Conservation (phyloP, 1,140 invertebrate species). For the Onthophagus taurus region DNA sequence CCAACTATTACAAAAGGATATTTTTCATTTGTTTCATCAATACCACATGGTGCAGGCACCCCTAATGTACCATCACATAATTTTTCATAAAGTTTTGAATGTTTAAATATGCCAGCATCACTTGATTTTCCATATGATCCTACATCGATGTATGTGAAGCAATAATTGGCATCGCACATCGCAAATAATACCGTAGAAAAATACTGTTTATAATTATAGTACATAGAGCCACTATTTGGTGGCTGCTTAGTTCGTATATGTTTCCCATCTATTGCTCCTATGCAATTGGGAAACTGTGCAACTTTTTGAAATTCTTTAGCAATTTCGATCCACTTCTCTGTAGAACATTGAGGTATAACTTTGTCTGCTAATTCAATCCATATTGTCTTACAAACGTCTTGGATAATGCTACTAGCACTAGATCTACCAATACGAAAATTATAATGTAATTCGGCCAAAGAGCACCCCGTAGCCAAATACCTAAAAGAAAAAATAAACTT, state of each 20-base stretch:
- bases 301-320: too few relatives aligned
- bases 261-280: slow-evolving; percentile 35
- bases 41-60: slow-evolving; percentile 2
- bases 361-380: too few relatives aligned
- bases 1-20: slow-evolving; percentile 24
- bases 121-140: slow-evolving; percentile 37
- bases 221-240: slow-evolving; percentile 27
- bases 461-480: too few relatives aligned
- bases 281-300: slow-evolving; percentile 32
- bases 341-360: too few relatives aligned
- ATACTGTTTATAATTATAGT: slow-evolving; percentile 31
- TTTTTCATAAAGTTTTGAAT: background rate
- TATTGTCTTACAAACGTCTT: too few relatives aligned
- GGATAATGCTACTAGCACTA: too few relatives aligned
- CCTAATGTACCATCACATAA: background rate
- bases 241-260: slow-evolving; percentile 34
- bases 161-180: slow-evolving; percentile 33
- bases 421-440: too few relatives aligned
- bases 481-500: too few relatives aligned
- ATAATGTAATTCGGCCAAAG: too few relatives aligned
- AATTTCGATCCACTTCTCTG: too few relatives aligned
- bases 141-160: slow-evolving; percentile 35
- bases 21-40: background rate
- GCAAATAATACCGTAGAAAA: slow-evolving; percentile 38
- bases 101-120: slow-evolving; percentile 33